These are phyloP conservation scores for Todus mexicanus DNA, from an alignment of 2,797 vertebrate genomes.

Conservation along the genomic window DNA sequence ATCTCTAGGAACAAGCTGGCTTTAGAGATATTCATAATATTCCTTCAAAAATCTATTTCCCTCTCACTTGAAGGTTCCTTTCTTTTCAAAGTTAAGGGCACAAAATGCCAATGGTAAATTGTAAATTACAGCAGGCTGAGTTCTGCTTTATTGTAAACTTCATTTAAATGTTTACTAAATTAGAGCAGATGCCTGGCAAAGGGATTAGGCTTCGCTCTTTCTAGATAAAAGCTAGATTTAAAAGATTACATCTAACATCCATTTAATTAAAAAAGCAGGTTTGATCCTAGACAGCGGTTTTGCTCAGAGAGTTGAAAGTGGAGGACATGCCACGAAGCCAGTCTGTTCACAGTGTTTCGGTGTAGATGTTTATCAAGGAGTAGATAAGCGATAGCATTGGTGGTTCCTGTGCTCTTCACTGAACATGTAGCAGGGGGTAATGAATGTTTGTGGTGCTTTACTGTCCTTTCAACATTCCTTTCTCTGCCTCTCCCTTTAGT, in stretches of 20 bases:
- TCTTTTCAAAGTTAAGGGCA: background rate
- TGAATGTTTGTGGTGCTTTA: background rate
- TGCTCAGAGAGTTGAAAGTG: rapidly evolving
- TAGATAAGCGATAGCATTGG: background rate
- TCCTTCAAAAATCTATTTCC: background rate
- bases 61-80: background rate
- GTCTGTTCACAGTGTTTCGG: background rate
- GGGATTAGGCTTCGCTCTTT: background rate
- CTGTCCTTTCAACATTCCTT: constrained; percentile 11
- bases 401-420: background rate
- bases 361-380: background rate
- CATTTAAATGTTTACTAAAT: background rate
- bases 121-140: background rate
- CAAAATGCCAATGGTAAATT: background rate
- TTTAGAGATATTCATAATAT: background rate
- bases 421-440: rapidly evolving
- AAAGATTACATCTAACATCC: background rate
- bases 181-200: background rate
- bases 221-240: background rate
- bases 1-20: background rate
- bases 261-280: background rate
- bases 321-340: background rate
- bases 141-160: background rate
- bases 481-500: constrained; percentile 76
- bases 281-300: background rate